These are phyloP conservation scores for Uria lomvia DNA, from an alignment of 2,113 vertebrate genomes.

Conservation along the genomic window DNA sequence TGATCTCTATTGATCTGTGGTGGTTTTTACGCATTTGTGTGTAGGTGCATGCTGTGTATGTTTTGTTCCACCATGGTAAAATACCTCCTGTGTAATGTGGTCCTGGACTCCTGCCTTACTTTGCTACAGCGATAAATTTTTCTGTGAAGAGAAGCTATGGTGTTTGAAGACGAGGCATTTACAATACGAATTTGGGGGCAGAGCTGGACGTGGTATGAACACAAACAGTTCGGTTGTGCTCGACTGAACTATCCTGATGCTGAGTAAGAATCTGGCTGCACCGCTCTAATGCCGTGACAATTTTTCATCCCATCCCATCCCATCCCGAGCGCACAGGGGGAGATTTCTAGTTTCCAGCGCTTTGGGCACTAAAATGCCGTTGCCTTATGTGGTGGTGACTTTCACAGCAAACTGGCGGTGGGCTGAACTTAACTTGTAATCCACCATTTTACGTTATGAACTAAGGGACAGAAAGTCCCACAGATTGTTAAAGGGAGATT, in stretches of 20 bases:
- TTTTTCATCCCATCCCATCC: neutral
- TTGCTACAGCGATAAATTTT: neutral
- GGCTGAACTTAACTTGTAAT: neutral
- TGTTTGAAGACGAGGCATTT: neutral
- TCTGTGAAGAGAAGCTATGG: neutral
- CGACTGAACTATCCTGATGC: neutral
- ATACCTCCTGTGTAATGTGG: neutral
- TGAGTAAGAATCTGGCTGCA: neutral
- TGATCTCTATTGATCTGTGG: slow-evolving; percentile 29
- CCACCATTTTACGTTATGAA: neutral
- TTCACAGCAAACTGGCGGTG: neutral
- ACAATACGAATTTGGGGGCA: neutral
- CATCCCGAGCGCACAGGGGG: neutral
- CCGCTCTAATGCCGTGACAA: neutral
- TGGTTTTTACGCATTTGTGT: neutral
- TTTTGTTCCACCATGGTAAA: neutral
- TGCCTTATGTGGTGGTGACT: neutral
- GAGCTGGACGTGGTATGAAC: fast-evolving
- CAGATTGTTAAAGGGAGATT: neutral
- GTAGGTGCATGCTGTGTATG: neutral
- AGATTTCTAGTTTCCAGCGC: neutral
- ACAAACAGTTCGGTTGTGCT: neutral
- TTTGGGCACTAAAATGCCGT: neutral
- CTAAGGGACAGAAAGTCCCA: neutral
- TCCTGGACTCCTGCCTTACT: neutral